Conservation (phyloP, 2,797 vertebrate species). For the Myotis planiceps region DNA sequence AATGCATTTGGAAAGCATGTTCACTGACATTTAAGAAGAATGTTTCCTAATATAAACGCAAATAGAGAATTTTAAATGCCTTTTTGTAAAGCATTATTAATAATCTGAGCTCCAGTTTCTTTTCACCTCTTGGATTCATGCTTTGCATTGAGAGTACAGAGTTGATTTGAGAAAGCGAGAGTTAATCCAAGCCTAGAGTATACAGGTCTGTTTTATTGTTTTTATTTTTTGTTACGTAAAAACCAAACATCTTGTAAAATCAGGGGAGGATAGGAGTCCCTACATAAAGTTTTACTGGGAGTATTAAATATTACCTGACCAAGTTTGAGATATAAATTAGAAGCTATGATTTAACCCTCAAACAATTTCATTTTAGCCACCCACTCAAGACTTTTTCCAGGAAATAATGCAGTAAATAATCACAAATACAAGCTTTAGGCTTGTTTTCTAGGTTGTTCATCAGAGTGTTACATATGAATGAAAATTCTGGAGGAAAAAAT, state of each 20-base stretch:
- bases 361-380: neutral
- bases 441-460: neutral
- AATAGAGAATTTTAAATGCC: neutral
- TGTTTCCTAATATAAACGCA: constrained; percentile 17
- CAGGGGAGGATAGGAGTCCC: neutral
- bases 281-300: neutral
- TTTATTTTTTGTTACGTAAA: neutral
- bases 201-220: neutral
- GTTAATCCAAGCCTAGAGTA: neutral
- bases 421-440: neutral
- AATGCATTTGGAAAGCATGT: neutral
- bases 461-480: neutral
- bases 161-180: neutral
- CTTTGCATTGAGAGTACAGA: neutral
- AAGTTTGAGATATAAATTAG: neutral
- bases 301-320: neutral
- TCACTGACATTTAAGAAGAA: constrained; percentile 4
- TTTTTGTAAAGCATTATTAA: constrained; percentile 1
- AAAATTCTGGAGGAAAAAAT: neutral
- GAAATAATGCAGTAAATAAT: neutral
- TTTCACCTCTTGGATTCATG: neutral
- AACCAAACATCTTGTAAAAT: neutral
- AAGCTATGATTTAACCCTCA: neutral
- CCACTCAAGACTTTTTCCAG: neutral
- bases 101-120: constrained; percentile 18